Base-by-base conservation (phyloP, 2,888 invertebrate species). In the Byasa hedistus region DNA sequence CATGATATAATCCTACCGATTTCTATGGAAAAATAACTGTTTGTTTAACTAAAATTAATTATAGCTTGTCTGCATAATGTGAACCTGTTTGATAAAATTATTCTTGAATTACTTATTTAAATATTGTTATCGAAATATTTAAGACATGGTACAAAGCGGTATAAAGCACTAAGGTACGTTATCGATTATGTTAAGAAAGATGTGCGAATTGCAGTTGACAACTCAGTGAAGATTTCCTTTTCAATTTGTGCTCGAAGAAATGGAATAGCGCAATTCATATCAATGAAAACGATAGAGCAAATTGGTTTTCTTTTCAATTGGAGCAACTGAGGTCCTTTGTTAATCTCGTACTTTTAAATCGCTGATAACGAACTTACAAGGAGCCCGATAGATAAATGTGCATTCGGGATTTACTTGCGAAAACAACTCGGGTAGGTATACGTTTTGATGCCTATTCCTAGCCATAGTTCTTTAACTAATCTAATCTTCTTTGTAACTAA, bases 191-290 rank as follows among this genome's bases (percentile, higher is more conserved):
- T 85, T 80, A 81, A 82, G 83, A 82, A 79, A 81, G 79, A 82
- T 88, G 85, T 88, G 87, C 86, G 88, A 89, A 86, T 89, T 86
- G 80, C 87, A 85, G 82, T 84, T 85, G 89, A 87, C 89, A 89
- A 86, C 87, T 84, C 82, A 83, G 85, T 82, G 83, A 81, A 87
- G 85, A 88, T 86, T 85, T 85, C 87, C 85, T 85, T 88, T 89
- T 85, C 90, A 90, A 91, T 90, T 90, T 88, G 85, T 84, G 86
- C 86, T 84, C 83, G 85, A 84, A 87, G 86, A 89, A 89, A 90
- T 88, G 86, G 85, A 83, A 87, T 82, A 80, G 84, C 84, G 85
- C 80, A 84, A 83, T 86, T 87, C 85, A 84, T 85, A 90, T 87
- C 87, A 90, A 89, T 89, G 89, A 89, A 89, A 88, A 84, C 82